Evolutionary conservation across 2,797 vertebrate genomes (phyloP).

Genomic region (Macropodus opercularis): DNA sequence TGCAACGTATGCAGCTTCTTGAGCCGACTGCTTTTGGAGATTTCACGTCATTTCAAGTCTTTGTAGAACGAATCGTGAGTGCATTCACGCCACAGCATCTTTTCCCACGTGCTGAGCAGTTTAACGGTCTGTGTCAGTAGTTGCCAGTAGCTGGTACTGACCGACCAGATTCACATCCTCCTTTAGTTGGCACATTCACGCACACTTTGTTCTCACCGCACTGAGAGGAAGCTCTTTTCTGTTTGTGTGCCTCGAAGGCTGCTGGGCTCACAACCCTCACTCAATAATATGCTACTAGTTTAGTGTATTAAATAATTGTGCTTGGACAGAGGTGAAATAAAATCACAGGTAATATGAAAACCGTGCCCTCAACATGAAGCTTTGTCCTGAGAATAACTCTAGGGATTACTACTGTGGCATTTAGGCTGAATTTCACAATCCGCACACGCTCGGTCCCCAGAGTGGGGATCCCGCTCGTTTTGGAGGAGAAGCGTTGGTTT

Average conservation of each 20-base stretch:
- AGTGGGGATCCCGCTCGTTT: constrained; percentile 60
- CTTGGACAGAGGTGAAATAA: no score
- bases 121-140: constrained; percentile 3
- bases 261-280: background rate
- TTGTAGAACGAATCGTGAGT: no score
- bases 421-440: constrained; percentile 9
- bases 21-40: no score
- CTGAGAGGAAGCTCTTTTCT: constrained; percentile 54
- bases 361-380: background rate
- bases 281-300: constrained; percentile 1
- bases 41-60: no score
- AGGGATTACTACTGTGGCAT: constrained; percentile 3
- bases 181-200: constrained; percentile 23
- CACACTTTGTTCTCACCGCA: constrained; percentile 43
- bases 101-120: background rate
- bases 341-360: background rate
- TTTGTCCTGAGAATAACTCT: background rate
- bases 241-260: constrained; percentile 24
- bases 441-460: constrained; percentile 31
- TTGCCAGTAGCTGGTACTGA: constrained; percentile 23
- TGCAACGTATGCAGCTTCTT: background rate
- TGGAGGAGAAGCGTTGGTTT: constrained; percentile 70
- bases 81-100: no score
- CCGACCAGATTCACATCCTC: constrained; percentile 57
- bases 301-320: no score